Base-by-base conservation (phyloP, 2,888 invertebrate species). In the Drosophila basisetae region DNA sequence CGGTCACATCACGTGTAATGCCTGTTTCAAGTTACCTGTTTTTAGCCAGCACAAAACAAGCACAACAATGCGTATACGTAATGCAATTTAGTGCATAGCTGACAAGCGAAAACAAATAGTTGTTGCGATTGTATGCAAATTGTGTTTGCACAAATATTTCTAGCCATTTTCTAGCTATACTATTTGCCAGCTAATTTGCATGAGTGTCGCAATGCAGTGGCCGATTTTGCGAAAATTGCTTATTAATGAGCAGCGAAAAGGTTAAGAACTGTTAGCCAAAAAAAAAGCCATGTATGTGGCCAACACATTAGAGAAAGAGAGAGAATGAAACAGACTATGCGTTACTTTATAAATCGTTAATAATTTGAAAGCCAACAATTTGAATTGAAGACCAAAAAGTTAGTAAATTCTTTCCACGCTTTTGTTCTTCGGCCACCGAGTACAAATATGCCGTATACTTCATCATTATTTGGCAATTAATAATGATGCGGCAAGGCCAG, bases 401-500 rank as follows among this genome's bases (percentile, higher is more conserved):
- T 9, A 9, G 2, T 16, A 47, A 47, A 47, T 47, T 47, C 25
- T 47, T 47, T 25, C 2, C 25, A 47, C 47, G 25, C 25, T 4
- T 47, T 41, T 41, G 28, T 49, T 37, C 35, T 16, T 5, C 2
- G 11, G 10, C 4, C 35, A 16, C 5, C 16, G 35, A 16, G 47
- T 47, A 55, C 58, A 72, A 73, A 68, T 78, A 59, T 73, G 69
- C 70, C 70, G 55, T 68, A 61, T 56, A 76, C 82, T 86, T 80
- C 77, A 86, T 89, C 86, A 90, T 91, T 86, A 89, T 91, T 89
- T 90, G 82, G 81, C 83, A 82, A 89, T 89, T 89, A 88, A 84
- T 91, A 85, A 84, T 78, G 78, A 76, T 88, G 65, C 61, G 56
- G 54, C 64, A 53, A n/a, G 56, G 59, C 39, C 33, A 39, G 49